Evolutionary conservation across 2,797 vertebrate genomes (phyloP).

Genomic region (Malacoraja senta): DNA sequence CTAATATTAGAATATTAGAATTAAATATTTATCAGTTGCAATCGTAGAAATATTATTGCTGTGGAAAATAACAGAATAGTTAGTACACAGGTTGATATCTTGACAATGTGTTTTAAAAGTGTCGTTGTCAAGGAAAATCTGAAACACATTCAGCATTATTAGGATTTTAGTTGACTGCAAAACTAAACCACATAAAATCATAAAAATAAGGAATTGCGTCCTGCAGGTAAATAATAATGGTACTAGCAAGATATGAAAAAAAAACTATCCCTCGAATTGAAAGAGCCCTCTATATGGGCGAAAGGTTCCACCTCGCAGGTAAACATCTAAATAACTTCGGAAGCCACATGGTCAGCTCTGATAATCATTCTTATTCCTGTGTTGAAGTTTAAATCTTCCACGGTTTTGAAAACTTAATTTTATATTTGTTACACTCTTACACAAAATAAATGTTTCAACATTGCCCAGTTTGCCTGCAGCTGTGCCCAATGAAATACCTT

Average conservation of each 20-base stretch:
- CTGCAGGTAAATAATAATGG: not conserved
- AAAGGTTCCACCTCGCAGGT: not conserved
- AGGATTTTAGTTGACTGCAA: not conserved
- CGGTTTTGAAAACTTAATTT: not conserved
- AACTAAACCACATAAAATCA: not conserved
- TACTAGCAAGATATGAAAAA: no score
- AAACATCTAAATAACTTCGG: not conserved
- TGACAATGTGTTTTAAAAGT: not conserved
- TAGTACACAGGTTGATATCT: not conserved
- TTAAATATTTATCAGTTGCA: conserved; percentile 27
- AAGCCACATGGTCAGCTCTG: not conserved
- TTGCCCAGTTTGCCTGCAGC: not conserved
- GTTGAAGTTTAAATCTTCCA: not conserved
- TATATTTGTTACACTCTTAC: not conserved
- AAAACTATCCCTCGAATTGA: not conserved
- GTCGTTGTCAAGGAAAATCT: not conserved
- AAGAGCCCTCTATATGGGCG: not conserved
- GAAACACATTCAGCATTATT: not conserved
- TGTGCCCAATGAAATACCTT: not conserved
- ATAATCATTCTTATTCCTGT: not conserved
- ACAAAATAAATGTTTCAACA: not conserved
- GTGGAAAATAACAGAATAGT: not conserved
- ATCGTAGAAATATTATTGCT: not conserved
- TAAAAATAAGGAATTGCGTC: not conserved
- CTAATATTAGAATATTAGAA: conserved; percentile 23